Evolutionary conservation across 1,140 invertebrate species (phyloP).

Genomic region (Piezodorus guildinii): DNA sequence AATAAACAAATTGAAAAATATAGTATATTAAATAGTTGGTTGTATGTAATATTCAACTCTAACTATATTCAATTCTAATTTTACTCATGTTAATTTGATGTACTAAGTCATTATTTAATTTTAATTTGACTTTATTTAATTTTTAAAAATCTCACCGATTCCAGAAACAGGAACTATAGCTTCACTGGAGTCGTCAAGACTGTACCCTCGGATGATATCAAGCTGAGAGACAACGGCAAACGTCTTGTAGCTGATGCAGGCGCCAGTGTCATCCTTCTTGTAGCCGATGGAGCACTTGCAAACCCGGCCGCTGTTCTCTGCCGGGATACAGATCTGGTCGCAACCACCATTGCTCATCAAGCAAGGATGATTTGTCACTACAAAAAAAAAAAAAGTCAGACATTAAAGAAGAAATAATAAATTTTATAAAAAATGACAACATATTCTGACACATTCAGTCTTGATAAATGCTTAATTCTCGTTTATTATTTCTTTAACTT

Average conservation of each 20-base stretch:
- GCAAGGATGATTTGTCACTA: constrained; percentile 65
- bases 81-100: too few species aligned
- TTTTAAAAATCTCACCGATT: constrained; percentile 42
- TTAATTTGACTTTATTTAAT: too few species aligned
- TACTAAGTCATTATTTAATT: too few species aligned
- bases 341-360: constrained; percentile 77
- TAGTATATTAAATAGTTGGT: too few species aligned
- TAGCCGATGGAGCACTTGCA: constrained; percentile 86
- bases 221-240: constrained; percentile 86
- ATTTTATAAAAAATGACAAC: too few species aligned
- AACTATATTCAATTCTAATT: too few species aligned
- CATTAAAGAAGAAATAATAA: too few species aligned
- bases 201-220: constrained; percentile 77
- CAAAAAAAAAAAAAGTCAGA: constrained; percentile 13
- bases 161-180: constrained; percentile 91
- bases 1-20: too few species aligned
- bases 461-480: too few species aligned
- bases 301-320: constrained; percentile 48
- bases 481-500: too few species aligned
- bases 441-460: too few species aligned
- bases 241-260: constrained; percentile 72
- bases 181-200: constrained; percentile 69
- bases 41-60: too few species aligned
- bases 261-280: constrained; percentile 52
- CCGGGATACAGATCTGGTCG: constrained; percentile 84